Evolutionary conservation across 1,140 invertebrate species (phyloP), one percentile per base, ranked within the genome.

Genomic region (Teleogryllus occipitalis): DNA sequence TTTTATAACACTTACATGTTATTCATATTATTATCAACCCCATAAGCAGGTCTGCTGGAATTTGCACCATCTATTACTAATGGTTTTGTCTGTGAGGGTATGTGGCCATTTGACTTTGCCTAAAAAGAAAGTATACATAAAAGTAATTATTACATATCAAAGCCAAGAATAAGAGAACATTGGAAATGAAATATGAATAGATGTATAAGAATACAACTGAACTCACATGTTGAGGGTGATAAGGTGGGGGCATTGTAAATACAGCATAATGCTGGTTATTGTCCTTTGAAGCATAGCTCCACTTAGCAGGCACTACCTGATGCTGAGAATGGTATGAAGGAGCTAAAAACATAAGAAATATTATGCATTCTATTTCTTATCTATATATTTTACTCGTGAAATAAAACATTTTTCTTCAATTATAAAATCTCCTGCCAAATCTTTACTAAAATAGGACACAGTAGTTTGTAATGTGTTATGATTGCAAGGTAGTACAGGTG

Each of bases 301-400:
- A 97, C 82, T 90, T 89, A 8, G 93, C 88, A 8, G 93, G 91
- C 15, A 92, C 87, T 8, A 97, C 95, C 75, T 90, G 90, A 85
- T 97, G 95, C 82, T 93, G 91, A 8, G 91, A 90, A 77, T 94
- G 87, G 86, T 95, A 97, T 10, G 92, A 89, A 18, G 95, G 95
- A 49, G 94, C 94, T 93, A 87, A 22, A 89, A 89, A 65, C 54
- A 65, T 10, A 65, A 65, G 10, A 65, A 39, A 39, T 2, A 39
- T 39, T 65, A 18, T 65, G 54, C 10, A 65, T 14, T 65, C 54
- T 65, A 10, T 65, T 14, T 18, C 54, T 14, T 10, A 65, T 0
- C 54, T 10, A 65, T 65, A 65, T 65, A 10, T 65, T 65, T 65
- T 65, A 65, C 0, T 65, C 18, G 3, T 65, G 18, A 65, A 18